Percentiles rank a stretch among this genome's conserved stretches.
Evolutionary conservation across 2,888 invertebrate genomes (phyloP).

Genomic region (Orgyia antiqua): DNA sequence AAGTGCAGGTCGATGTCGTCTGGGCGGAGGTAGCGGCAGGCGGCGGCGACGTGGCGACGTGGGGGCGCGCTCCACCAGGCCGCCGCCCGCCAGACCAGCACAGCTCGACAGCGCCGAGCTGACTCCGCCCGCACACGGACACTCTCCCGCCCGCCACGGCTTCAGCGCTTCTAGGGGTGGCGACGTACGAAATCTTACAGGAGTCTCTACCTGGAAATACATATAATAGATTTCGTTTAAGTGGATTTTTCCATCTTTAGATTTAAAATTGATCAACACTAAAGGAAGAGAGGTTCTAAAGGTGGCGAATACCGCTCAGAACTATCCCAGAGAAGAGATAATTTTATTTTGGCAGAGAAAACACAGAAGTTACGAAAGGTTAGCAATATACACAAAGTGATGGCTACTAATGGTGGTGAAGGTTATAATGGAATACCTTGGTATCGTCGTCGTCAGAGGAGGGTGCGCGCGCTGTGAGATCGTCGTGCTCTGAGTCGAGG

Average conservation of each 20-base stretch:
- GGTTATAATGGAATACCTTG: conserved; percentile 49
- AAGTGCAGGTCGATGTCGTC: conserved; percentile 89
- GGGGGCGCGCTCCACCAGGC: conserved; percentile 59
- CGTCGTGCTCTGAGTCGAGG: conserved; percentile 41
- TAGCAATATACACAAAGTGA: conserved; percentile 14
- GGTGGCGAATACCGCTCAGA: not conserved
- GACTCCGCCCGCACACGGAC: conserved; percentile 66
- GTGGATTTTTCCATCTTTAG: too few relatives aligned
- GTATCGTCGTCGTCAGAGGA: conserved; percentile 61
- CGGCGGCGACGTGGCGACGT: conserved; percentile 69
- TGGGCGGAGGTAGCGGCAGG: conserved; percentile 55
- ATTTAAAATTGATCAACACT: too few relatives aligned
- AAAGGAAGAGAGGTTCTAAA: not conserved
- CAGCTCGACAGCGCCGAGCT: conserved; percentile 74
- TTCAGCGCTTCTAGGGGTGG: conserved; percentile 94
- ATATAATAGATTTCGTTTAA: too few relatives aligned
- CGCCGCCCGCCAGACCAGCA: conserved; percentile 62
- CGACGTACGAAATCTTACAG: conserved; percentile 93
- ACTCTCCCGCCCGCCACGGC: conserved; percentile 70
- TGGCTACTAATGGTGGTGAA: conserved; percentile 33
- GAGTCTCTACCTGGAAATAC: conserved; percentile 81
- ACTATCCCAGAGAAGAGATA: not conserved
- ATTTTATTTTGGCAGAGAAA: not conserved
- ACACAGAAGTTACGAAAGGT: conserved; percentile 2
- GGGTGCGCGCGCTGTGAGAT: conserved; percentile 41